Evolutionary conservation across 2,797 vertebrate species (phyloP), one percentile per base, ranked within the genome.

Genomic region (Poecilia picta): DNA sequence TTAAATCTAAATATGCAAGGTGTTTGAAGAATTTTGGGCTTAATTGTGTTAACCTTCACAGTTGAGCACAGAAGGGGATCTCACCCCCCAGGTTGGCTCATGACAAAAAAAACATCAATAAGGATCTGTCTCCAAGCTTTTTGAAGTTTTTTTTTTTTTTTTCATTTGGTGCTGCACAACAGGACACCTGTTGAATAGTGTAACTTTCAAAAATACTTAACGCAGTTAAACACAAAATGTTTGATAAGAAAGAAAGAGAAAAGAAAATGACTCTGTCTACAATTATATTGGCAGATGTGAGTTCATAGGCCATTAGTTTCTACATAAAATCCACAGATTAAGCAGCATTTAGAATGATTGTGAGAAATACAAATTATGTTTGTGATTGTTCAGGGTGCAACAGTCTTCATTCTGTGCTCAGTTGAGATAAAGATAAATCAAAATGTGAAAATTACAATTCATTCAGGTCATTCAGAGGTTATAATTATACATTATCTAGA

Each of bases 361-460:
- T 18, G 8, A 15, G 31, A 72, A 45, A 0, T 41, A 28, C 2
- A 13, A 51, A 57, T 13, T 25, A 80, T 8, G 2, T 74, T 78
- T n/a, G 31, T 31, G 36, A 39, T 36, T 72, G n/a, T 80, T 12
- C 36, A 33, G 7, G 53, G 28, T 8, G 7, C 45, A 62, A 68
- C 41, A 13, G 2, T 59, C 39, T 70, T 76, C 71, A 28, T 53
- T 72, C 36, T 73, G 53, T 51, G 68, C 53, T 43, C 33, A 64
- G 36, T 16, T 64, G n/a, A 64, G 41, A 81, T 41, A 75, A 55
- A 46, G 33, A 43, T 72, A 55, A 41, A 80, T 82, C 66, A 82
- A 72, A 75, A 57, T 75, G 31, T 75, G 70, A 78, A 81, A 76
- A 57, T 77, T 66, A n/a, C 47, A 71, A n/a, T n/a, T 68, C 64